Evolutionary conservation across 1,140 invertebrate genomes (phyloP).

Genomic region (Zaprionus ghesquierei): DNA sequence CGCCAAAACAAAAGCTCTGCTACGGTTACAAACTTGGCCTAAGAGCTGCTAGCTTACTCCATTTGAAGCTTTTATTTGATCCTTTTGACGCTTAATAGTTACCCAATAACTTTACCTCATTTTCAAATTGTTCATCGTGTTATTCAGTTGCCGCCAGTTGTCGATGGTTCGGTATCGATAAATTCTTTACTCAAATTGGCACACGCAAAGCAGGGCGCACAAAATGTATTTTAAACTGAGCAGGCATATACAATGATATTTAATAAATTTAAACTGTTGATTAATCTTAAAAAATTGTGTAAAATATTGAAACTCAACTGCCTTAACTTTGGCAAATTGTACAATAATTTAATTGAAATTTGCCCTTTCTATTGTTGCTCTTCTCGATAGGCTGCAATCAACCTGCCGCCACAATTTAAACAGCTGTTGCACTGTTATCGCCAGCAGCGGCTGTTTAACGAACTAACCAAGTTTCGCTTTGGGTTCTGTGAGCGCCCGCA

Average conservation of each 20-base stretch:
- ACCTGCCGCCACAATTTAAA: slow-evolving; percentile 1
- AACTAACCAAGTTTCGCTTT: background rate
- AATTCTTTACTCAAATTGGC: background rate
- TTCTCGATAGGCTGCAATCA: background rate
- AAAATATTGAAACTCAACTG: too few species aligned
- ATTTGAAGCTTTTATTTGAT: background rate
- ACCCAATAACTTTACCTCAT: background rate
- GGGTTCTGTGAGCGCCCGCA: background rate
- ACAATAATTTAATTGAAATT: background rate
- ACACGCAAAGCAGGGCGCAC: background rate
- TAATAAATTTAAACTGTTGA: background rate
- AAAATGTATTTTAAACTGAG: too few species aligned
- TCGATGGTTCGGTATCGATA: background rate
- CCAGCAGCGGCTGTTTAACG: background rate
- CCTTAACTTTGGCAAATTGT: background rate
- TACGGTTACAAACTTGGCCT: background rate
- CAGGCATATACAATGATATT: too few species aligned
- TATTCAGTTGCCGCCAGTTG: background rate
- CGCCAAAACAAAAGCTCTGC: background rate
- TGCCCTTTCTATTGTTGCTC: background rate
- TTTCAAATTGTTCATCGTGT: background rate
- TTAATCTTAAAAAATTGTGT: too few species aligned
- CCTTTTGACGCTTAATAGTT: too few species aligned
- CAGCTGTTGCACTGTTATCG: background rate
- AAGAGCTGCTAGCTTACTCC: background rate